Base-by-base conservation (phyloP, 2,797 vertebrate genomes). In the Lithobates sylvaticus region DNA sequence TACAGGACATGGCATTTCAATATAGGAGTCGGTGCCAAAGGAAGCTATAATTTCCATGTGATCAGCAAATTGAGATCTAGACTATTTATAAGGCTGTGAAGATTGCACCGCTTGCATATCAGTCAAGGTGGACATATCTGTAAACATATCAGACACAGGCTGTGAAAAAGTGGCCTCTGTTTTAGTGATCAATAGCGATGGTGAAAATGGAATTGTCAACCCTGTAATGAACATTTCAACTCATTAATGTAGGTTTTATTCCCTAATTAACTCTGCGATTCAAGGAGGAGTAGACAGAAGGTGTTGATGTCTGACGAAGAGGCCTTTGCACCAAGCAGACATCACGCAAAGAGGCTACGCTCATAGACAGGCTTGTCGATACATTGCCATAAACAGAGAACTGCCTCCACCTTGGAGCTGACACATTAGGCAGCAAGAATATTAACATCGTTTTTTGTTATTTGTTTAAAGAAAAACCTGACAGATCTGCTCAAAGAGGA, bases 151-250 rank as follows among this genome's bases (percentile, higher is more conserved):
- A 64, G 79, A 50, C 50, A 73, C 50, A 23, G 79, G 50, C 79
- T 81, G 79, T 72, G 79, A 73, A 81, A 67, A 64, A 61, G 79
- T 39, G 34, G 47, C 13, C 69, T 61, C 47, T 64, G 75, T 74
- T 78, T 72, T 72, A 76, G 73, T 84, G 82, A 50, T 84, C 83
- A 42, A 76, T 72, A 39, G 68, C 15, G 61, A 72, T 84, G 83
- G 75, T 84, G 76, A 84, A 84, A 84, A 84, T 78, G 76, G 68
- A 54, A 42, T 42, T 77, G 83, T 78, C 83, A 78, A 64, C 68
- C 39, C 68, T 34, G 67, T 84, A 84, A 84, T 84, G 83, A 84
- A 72, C 34, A 78, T 84, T 78, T 64, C 68, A 72, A 78, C 83
- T 81, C 68, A 84, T 84, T 84, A 84, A 84, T 72, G 26, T 72